These are phyloP conservation scores for Eutrigla gurnardus DNA, from an alignment of 2,797 vertebrate species.

Conservation along the genomic window DNA sequence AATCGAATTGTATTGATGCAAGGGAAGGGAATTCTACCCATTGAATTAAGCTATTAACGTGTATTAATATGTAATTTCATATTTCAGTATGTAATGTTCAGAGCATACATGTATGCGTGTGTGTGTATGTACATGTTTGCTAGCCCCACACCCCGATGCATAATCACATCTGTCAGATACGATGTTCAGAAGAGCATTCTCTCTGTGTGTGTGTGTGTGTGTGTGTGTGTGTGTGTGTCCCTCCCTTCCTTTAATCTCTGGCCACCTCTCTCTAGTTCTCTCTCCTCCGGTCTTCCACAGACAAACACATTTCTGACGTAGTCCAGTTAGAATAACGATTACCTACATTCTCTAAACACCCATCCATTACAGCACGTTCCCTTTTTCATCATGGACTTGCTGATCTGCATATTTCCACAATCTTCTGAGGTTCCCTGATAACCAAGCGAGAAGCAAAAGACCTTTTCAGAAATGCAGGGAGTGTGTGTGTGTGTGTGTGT, in stretches of 20 bases:
- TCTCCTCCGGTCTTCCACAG: slow-evolving; percentile 46
- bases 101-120: slow-evolving; percentile 39
- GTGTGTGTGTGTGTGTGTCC: slow-evolving; percentile 24
- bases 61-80: slow-evolving; percentile 66
- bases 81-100: slow-evolving; percentile 53
- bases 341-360: slow-evolving; percentile 16
- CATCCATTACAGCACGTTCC: slow-evolving; percentile 25
- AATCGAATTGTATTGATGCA: slow-evolving; percentile 28
- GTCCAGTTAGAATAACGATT: slow-evolving; percentile 36
- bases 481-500: not conserved
- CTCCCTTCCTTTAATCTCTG: slow-evolving; percentile 35
- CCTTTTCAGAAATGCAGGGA: slow-evolving; percentile 29
- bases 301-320: slow-evolving; percentile 49
- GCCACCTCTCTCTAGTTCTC: slow-evolving; percentile 21
- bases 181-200: slow-evolving; percentile 52
- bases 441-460: slow-evolving; percentile 19
- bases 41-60: slow-evolving; percentile 49
- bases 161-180: slow-evolving; percentile 53
- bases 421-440: slow-evolving; percentile 18
- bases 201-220: too few species aligned
- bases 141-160: slow-evolving; percentile 35
- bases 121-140: slow-evolving; percentile 31
- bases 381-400: slow-evolving; percentile 22
- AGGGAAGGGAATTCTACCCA: slow-evolving; percentile 25
- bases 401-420: slow-evolving; percentile 24